Evolutionary conservation across 2,888 invertebrate genomes (phyloP).

Genomic region (Scrobipalpa atriplicella): DNA sequence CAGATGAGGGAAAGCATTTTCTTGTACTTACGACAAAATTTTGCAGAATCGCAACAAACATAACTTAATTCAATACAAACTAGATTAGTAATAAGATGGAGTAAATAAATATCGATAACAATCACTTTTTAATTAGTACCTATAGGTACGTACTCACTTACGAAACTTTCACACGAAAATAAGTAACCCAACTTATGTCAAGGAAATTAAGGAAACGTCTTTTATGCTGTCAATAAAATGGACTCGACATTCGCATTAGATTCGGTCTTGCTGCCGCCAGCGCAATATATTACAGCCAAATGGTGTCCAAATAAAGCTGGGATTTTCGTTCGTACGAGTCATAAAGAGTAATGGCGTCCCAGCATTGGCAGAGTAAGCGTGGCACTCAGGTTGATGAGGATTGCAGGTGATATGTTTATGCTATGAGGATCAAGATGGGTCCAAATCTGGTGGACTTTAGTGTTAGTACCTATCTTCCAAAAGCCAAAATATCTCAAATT

Average conservation of each 20-base stretch:
- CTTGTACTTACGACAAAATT: too few relatives aligned
- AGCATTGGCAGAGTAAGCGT: conserved; percentile 11
- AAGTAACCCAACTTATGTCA: background rate
- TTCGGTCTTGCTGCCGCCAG: background rate
- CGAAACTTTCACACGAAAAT: background rate
- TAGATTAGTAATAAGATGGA: too few relatives aligned
- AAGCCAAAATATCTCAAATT: too few relatives aligned
- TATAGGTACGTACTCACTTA: conserved; percentile 1
- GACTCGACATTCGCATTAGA: conserved; percentile 18
- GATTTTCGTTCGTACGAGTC: conserved; percentile 23
- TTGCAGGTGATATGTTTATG: background rate
- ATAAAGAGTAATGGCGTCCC: conserved; percentile 28
- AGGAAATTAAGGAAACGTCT: conserved; percentile 7
- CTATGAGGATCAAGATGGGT: background rate
- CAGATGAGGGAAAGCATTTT: too few relatives aligned
- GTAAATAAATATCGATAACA: too few relatives aligned
- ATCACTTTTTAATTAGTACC: too few relatives aligned
- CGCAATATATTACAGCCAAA: conserved; percentile 20
- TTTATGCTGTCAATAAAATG: conserved; percentile 25
- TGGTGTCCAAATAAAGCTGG: conserved; percentile 20
- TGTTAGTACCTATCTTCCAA: background rate
- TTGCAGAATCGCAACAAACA: too few relatives aligned
- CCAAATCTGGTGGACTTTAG: background rate
- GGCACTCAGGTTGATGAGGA: conserved; percentile 29
- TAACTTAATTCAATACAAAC: too few relatives aligned